Conservation (phyloP, 2,888 invertebrate species). For the Nemurella pictetii region DNA sequence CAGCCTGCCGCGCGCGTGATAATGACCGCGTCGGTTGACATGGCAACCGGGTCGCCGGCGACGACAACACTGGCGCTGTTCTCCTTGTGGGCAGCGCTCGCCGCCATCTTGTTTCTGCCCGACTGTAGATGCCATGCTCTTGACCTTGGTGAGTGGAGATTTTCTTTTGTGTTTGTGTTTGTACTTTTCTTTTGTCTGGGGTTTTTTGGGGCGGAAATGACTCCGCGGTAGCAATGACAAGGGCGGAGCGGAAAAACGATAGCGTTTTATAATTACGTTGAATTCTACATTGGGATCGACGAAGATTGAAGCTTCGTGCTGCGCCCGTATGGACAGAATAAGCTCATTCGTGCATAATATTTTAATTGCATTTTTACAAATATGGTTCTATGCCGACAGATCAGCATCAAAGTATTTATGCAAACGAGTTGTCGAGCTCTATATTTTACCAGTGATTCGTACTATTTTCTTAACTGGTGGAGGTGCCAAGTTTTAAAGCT, state of each 20-base stretch:
- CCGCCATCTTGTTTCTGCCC: conserved; percentile 27
- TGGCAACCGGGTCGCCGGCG: conserved; percentile 31
- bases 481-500: background rate
- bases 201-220: background rate
- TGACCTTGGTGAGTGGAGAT: conserved; percentile 33
- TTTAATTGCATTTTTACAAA: background rate
- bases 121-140: conserved; percentile 26
- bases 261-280: too few relatives aligned
- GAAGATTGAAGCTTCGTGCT: background rate
- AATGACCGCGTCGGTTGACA: conserved; percentile 34
- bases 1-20: background rate
- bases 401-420: background rate
- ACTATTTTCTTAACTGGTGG: too few relatives aligned
- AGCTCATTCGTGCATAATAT: background rate
- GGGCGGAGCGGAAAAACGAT: too few relatives aligned
- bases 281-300: background rate
- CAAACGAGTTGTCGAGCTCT: too few relatives aligned
- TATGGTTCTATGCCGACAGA: too few relatives aligned
- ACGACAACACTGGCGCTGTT: conserved; percentile 30
- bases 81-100: conserved; percentile 15
- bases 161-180: background rate
- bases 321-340: background rate
- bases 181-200: background rate
- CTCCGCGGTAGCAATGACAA: too few relatives aligned
- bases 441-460: too few relatives aligned